A percentile compares a stretch with the other conserved stretches of the same genome.
Conservation (phyloP, 2,113 vertebrate genomes). For the Actenoides hombroni region DNA sequence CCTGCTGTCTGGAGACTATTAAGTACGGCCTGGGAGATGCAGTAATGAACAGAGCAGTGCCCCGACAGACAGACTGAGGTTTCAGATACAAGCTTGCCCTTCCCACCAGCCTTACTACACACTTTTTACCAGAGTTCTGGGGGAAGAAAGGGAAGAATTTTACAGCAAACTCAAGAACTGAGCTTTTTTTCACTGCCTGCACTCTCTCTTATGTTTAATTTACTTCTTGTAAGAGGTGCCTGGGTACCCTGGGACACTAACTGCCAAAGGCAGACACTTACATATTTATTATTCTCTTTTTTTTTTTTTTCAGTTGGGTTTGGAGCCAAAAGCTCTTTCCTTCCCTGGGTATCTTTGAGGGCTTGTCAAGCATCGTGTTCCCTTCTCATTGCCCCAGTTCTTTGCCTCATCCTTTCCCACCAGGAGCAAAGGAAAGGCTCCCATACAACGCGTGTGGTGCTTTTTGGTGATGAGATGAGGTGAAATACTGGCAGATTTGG, state of each 20-base stretch:
- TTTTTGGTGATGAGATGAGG: background rate
- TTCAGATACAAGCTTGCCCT: background rate
- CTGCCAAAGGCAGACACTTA: background rate
- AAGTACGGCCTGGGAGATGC: background rate
- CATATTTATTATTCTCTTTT: no score
- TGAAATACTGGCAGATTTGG: background rate
- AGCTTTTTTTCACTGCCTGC: background rate
- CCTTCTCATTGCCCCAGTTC: background rate
- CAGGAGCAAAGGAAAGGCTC: background rate
- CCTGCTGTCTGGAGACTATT: background rate
- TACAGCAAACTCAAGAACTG: background rate
- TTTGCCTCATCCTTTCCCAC: rapidly evolving
- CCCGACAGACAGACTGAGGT: rapidly evolving
- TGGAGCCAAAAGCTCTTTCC: background rate
- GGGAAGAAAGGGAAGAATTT: background rate
- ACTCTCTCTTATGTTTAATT: background rate
- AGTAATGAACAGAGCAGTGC: background rate
- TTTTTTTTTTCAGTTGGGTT: background rate
- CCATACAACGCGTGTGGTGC: rapidly evolving
- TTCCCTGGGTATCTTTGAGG: background rate
- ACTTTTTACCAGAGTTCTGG: background rate
- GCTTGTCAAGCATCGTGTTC: rapidly evolving
- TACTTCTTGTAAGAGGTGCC: background rate
- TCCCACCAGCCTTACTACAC: background rate
- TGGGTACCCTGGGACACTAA: background rate